These are phyloP conservation scores for Deilephila elpenor DNA, from an alignment of 2,888 invertebrate genomes.

Conservation along the genomic window DNA sequence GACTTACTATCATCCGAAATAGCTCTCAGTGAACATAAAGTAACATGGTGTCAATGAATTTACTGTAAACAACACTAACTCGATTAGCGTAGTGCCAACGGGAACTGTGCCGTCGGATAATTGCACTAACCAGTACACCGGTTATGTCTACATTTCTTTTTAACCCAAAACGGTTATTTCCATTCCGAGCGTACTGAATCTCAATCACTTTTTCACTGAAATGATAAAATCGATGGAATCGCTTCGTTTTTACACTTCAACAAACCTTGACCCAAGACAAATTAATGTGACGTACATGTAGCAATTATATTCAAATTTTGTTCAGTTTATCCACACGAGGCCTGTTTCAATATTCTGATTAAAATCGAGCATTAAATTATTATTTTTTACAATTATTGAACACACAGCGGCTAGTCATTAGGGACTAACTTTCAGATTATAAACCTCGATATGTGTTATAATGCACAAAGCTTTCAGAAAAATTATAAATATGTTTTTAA, in stretches of 20 bases:
- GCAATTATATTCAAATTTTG: constrained; percentile 5
- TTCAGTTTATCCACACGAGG: neutral
- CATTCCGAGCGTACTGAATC: neutral
- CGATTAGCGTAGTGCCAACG: constrained; percentile 42
- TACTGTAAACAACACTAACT: constrained; percentile 43
- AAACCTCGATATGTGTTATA: no score
- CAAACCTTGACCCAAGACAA: constrained; percentile 8
- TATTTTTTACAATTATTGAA: neutral
- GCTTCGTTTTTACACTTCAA: neutral
- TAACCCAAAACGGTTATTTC: neutral
- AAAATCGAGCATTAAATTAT: neutral
- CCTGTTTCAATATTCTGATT: neutral
- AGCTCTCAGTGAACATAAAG: neutral
- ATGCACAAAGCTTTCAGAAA: no score
- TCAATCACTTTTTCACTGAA: neutral
- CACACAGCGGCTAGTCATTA: no score
- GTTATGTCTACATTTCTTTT: constrained; percentile 39
- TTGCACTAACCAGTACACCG: constrained; percentile 45
- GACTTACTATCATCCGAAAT: neutral
- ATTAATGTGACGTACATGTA: neutral
- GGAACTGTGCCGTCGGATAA: constrained; percentile 42
- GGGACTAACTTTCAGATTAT: no score
- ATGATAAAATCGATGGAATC: constrained; percentile 15
- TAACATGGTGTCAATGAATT: constrained; percentile 36
- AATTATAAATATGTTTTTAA: no score